These are phyloP conservation scores for Aleiodes testaceus DNA, from an alignment of 2,888 invertebrate species.

Conservation along the genomic window DNA sequence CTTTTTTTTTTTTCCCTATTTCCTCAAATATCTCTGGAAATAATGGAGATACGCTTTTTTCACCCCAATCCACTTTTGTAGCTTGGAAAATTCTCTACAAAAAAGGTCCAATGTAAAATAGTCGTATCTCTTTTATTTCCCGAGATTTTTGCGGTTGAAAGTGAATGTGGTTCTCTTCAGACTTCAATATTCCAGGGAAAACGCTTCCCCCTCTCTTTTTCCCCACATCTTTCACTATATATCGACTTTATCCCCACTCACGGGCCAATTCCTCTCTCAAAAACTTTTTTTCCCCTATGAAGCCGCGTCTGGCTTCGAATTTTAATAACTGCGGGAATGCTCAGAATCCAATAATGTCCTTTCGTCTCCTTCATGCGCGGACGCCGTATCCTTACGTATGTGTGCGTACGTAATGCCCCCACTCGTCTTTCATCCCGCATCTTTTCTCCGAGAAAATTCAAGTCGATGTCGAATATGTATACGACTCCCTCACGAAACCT, in stretches of 20 bases:
- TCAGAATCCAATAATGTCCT: constrained; percentile 72
- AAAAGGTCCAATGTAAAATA: too few relatives aligned
- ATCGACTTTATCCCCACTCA: constrained; percentile 24
- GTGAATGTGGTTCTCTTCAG: too few relatives aligned
- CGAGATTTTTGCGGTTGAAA: too few relatives aligned
- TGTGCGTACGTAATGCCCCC: constrained; percentile 34
- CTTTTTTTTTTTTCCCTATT: too few relatives aligned
- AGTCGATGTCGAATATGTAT: constrained; percentile 12
- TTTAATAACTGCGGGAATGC: constrained; percentile 72
- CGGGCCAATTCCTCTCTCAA: constrained; percentile 32
- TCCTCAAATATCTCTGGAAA: too few relatives aligned
- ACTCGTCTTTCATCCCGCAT: constrained; percentile 51
- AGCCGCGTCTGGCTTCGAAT: constrained; percentile 69
- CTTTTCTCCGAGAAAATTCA: constrained; percentile 4
- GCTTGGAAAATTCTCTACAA: too few relatives aligned
- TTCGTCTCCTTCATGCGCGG: constrained; percentile 47
- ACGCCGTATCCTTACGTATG: constrained; percentile 45
- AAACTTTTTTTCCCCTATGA: constrained; percentile 43
- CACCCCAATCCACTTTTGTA: too few relatives aligned
- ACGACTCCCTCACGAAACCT: constrained; percentile 47
- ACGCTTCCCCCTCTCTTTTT: constrained; percentile 54
- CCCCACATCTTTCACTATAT: constrained; percentile 37
- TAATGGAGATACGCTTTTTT: too few relatives aligned
- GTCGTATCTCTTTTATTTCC: too few relatives aligned
- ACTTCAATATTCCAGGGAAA: constrained; percentile 67